Conservation (phyloP, 2,113 vertebrate species). For the Ceyx cyanopectus region DNA sequence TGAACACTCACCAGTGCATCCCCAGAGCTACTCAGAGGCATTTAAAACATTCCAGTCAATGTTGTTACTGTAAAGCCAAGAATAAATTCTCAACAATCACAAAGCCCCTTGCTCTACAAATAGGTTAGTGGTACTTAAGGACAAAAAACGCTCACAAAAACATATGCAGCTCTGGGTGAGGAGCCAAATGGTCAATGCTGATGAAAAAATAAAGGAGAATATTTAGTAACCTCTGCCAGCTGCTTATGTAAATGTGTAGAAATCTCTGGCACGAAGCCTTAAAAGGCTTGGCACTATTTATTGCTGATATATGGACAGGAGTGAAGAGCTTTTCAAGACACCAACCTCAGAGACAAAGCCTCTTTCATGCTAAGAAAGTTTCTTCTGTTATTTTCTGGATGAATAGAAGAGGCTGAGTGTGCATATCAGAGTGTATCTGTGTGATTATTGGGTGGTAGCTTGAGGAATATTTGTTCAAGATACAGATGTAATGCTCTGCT, state of each 20-base stretch:
- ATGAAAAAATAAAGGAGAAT: not conserved
- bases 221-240: not conserved
- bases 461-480: not conserved
- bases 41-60: slow-evolving; percentile 21
- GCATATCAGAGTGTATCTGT: not conserved
- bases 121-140: not conserved
- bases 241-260: not conserved
- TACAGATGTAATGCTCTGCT: not conserved
- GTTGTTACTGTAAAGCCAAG: slow-evolving; percentile 4
- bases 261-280: not conserved
- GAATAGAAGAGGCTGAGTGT: not conserved
- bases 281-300: not conserved
- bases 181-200: not conserved
- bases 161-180: not conserved
- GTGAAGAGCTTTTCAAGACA: not conserved
- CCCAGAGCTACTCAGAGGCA: not conserved
- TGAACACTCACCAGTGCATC: not conserved
- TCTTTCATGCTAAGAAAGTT: not conserved
- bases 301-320: not conserved
- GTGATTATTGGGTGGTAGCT: not conserved
- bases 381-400: not conserved
- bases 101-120: not conserved
- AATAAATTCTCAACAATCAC: not conserved
- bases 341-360: not conserved
- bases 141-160: not conserved